Base-by-base conservation (phyloP, 2,113 vertebrate genomes). In the Tetrax tetrax region DNA sequence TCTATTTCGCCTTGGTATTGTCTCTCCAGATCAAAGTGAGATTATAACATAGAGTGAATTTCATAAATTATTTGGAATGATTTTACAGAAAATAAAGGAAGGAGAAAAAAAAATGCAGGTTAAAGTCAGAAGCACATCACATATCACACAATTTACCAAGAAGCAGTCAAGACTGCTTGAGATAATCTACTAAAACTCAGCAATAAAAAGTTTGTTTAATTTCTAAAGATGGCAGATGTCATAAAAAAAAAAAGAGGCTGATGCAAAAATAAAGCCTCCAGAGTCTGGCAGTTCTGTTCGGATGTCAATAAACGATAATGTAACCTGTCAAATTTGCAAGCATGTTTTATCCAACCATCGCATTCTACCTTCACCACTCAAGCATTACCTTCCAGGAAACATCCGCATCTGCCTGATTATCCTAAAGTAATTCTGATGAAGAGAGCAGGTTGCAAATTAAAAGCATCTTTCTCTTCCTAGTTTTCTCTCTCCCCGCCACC, bases 351-450 rank as follows among this genome's bases (percentile, higher is more conserved):
- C 93, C 83, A 95, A 66, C 88, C 66, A 74, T 91, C 4, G 4
- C 93, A 90, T 94, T 94, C 95, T 94, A 93, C 96, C 83, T 95
- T 96, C 71, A 82, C 78, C 94, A 95, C 92, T 97, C 93, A 94
- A 94, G 95, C 91, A 94, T 84, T 93, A 81, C 93, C 79, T 96
- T 96, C 83, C 75, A 93, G 93, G 92, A 97, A 97, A 96, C 95
- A 97, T 96, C 95, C 71, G 37, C 96, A 97, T 96, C 90, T 95
- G 94, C 86, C 88, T 97, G 96, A 97, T 98, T 96, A 96, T 93
- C 78, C 74, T 75, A 37, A 96, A 97, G 94, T 95, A 94, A 96
- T 96, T 96, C 87, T 96, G 95, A 97, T 95, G 87, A 96, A 92
- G 95, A 96, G 95, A 95, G 91, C 69, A 96, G 54, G 87, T 69